phyloP scores from a whole-genome alignment of 92 coral and sea anemone species.

The Meandrina meandrites region DNA sequence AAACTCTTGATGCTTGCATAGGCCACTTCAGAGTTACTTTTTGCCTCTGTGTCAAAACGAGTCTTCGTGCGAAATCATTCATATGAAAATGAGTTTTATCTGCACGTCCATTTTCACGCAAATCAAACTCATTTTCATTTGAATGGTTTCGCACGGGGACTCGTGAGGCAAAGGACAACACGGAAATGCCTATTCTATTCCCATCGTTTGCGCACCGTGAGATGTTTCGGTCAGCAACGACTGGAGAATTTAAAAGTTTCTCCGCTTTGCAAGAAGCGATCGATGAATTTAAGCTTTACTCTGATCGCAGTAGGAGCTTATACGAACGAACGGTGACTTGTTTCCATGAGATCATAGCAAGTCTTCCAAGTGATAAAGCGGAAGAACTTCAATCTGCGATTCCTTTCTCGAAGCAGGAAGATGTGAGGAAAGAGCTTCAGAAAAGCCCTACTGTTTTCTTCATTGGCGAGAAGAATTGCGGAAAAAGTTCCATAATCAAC shows the following conservation, averaged over 20 bases:
- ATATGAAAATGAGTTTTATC: no score
- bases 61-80: no score
- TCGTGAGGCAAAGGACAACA: no score
- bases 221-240: neutral
- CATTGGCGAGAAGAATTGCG: constrained; percentile 73
- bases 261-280: constrained; percentile 26
- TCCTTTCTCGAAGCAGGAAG: constrained; percentile 28
- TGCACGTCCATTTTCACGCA: no score
- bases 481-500: constrained; percentile 67
- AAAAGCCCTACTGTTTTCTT: constrained; percentile 64
- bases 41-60: no score
- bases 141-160: no score
- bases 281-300: constrained; percentile 13
- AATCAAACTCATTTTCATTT: no score
- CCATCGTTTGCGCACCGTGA: neutral
- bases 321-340: constrained; percentile 42
- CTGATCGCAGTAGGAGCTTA: neutral
- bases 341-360: constrained; percentile 36
- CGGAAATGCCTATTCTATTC: no score
- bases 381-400: neutral
- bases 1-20: no score
- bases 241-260: neutral
- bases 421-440: constrained; percentile 48
- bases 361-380: neutral
- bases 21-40: no score